phyloP scores from a whole-genome alignment of 2,888 invertebrate species.

The Andrena dorsata region DNA sequence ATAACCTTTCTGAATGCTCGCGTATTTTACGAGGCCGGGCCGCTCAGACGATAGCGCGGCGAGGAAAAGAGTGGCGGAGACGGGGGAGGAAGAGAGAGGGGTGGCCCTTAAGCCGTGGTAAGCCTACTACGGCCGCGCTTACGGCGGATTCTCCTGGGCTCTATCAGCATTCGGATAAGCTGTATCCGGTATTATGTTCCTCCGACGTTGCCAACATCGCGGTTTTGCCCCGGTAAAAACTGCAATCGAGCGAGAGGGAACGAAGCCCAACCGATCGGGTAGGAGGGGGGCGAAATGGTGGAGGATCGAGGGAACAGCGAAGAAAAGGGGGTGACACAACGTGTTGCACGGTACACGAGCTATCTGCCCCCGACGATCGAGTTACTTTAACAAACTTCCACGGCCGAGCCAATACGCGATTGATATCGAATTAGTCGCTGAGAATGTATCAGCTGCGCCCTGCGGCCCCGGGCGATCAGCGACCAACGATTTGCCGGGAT shows the following conservation, averaged over 20 bases:
- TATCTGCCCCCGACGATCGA: constrained; percentile 48
- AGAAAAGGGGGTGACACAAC: constrained; percentile 50
- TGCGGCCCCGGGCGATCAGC: constrained; percentile 33
- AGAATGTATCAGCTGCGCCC: constrained; percentile 51
- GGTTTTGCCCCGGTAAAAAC: constrained; percentile 71
- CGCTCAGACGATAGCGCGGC: constrained; percentile 40
- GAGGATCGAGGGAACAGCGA: not conserved
- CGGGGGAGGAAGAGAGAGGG: constrained; percentile 30
- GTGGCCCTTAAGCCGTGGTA: constrained; percentile 75
- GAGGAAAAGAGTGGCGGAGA: constrained; percentile 34
- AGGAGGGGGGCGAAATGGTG: not conserved
- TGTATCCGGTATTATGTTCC: constrained; percentile 78
- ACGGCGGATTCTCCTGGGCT: constrained; percentile 76
- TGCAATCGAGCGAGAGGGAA: constrained; percentile 58
- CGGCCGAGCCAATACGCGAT: constrained; percentile 54
- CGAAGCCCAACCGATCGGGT: constrained; percentile 14
- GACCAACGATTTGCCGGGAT: constrained; percentile 42
- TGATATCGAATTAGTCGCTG: constrained; percentile 65
- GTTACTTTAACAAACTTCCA: constrained; percentile 52
- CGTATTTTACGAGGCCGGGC: constrained; percentile 53
- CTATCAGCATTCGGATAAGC: constrained; percentile 81
- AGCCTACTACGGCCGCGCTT: constrained; percentile 78
- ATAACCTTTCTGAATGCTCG: constrained; percentile 65
- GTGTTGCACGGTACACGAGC: constrained; percentile 47
- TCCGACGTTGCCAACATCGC: constrained; percentile 76